These are phyloP conservation scores for Platysternon megacephalum DNA, from an alignment of 2,113 vertebrate genomes.

Conservation along the genomic window DNA sequence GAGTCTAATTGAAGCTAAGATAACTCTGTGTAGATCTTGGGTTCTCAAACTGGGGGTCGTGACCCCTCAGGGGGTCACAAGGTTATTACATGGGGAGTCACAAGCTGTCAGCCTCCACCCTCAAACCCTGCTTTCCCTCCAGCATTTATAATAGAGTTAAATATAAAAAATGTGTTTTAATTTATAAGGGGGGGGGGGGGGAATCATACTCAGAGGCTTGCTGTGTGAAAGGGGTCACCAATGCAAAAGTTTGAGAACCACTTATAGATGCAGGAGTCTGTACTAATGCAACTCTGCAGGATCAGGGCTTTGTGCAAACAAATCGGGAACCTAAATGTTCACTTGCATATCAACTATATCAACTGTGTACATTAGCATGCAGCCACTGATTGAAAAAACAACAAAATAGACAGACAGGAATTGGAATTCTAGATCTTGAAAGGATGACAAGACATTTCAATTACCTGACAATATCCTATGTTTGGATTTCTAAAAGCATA, in stretches of 20 bases:
- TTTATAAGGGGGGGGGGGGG: too few relatives aligned
- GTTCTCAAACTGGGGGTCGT: too few relatives aligned
- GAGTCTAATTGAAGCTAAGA: background rate
- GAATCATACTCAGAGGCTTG: too few relatives aligned
- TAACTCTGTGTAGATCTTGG: background rate
- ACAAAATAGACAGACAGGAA: background rate
- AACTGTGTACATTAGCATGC: background rate
- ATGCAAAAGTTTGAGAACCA: too few relatives aligned
- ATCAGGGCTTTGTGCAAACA: background rate
- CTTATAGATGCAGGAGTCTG: background rate
- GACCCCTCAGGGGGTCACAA: too few relatives aligned
- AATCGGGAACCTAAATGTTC: background rate
- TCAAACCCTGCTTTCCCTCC: too few relatives aligned
- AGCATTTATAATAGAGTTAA: too few relatives aligned
- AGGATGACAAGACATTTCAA: background rate
- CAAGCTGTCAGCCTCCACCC: too few relatives aligned
- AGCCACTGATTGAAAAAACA: background rate
- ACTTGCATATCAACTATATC: background rate
- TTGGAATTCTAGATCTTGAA: background rate
- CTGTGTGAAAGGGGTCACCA: too few relatives aligned
- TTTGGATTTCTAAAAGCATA: conserved; percentile 98
- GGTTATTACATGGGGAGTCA: too few relatives aligned
- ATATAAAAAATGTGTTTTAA: too few relatives aligned
- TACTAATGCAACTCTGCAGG: background rate
- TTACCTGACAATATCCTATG: conserved; percentile 98